Evolutionary conservation across 1,140 invertebrate species (phyloP), one percentile per base, ranked within the genome.

Genomic region (Paralvinella palmiformis): DNA sequence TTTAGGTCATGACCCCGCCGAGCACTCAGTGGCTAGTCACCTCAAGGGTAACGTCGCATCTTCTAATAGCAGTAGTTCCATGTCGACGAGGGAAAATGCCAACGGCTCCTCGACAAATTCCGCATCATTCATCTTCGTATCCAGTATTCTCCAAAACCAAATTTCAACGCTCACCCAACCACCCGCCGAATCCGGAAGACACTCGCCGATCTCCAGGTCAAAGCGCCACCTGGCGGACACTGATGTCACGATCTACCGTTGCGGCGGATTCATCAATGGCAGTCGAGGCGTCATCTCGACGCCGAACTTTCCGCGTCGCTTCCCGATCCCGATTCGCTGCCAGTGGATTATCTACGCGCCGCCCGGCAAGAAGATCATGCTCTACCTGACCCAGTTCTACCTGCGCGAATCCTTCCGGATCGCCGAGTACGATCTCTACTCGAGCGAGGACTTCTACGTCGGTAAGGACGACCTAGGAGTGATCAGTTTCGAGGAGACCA

Each of bases 331-430:
- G 3, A 88, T 93, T 53, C 85, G 85, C 63, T 92, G 91, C 75
- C 85, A 87, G 61, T 95, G 91, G 91, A 82, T 94, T 13, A 91
- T 95, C 71, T 87, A 92, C 69, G 87, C 89, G 5, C 73, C 77
- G 3, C 70, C 66, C 6, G 63, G 29, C 60, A 86, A 64, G 79
- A 85, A 20, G 87, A 91, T 94, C 69, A 85, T 90, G 37, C 83
- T 94, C 29, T 94, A 94, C 75, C 84, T 94, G 65, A 94, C 90
- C 0, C 92, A 94, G 72, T 85, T 92, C 32, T 94, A 90, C 79
- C 88, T 91, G 29, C 87, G 87, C 55, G 87, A 87, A 69, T 90
- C 89, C 0, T 80, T 94, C 0, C 86, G 84, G 33, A 90, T 93
- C 73, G 90, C 88, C 1, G 91, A 93, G 73, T 92, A 92, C 72